These are phyloP conservation scores for Pemphigus obesinymphae DNA, from an alignment of 1,140 invertebrate genomes.

Conservation along the genomic window DNA sequence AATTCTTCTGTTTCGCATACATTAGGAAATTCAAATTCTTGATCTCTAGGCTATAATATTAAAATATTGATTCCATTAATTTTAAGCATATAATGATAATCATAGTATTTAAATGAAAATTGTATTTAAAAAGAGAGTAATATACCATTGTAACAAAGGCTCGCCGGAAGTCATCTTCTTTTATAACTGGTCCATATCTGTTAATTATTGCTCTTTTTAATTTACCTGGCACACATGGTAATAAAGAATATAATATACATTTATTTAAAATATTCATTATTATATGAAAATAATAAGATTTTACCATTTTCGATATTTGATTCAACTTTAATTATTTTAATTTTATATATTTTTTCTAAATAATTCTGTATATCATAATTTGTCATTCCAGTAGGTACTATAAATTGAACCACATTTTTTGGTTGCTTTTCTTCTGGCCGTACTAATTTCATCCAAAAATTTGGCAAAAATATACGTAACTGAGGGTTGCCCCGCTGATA, in stretches of 20 bases:
- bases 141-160: conserved; percentile 73
- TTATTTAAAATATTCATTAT: conserved; percentile 42
- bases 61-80: not conserved
- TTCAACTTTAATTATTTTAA: conserved; percentile 67
- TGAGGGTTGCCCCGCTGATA: conserved; percentile 88
- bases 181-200: conserved; percentile 61
- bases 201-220: conserved; percentile 42
- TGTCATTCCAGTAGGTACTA: conserved; percentile 85
- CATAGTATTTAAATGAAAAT: no score
- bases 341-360: conserved; percentile 88
- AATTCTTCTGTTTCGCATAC: conserved; percentile 31
- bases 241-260: not conserved
- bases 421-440: conserved; percentile 58
- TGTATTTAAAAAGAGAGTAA: conserved; percentile 48
- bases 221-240: not conserved
- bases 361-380: conserved; percentile 84
- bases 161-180: conserved; percentile 78
- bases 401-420: conserved; percentile 75
- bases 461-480: conserved; percentile 79
- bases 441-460: conserved; percentile 91
- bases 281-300: conserved; percentile 16
- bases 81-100: not conserved
- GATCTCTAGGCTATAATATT: conserved; percentile 40
- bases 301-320: conserved; percentile 67
- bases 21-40: conserved; percentile 47